Evolutionary conservation across 2,113 vertebrate species (phyloP).

Genomic region (Meles meles): DNA sequence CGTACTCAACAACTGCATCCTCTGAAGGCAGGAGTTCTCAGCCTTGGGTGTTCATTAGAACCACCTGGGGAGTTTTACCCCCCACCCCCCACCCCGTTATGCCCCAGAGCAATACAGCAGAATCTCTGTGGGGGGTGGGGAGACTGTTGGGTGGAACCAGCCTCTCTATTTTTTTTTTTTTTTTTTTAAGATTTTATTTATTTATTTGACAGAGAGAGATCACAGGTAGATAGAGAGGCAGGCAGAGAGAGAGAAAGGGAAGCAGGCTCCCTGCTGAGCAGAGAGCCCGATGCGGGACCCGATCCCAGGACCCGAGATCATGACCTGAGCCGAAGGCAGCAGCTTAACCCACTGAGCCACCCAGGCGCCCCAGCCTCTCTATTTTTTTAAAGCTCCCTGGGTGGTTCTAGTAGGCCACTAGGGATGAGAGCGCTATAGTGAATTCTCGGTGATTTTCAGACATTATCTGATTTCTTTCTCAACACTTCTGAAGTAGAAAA

Average conservation of each 20-base stretch:
- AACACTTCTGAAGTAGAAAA: background rate
- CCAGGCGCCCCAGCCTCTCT: too few species aligned
- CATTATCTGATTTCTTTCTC: background rate
- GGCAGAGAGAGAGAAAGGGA: too few species aligned
- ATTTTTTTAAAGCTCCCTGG: background rate
- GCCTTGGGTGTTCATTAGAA: background rate
- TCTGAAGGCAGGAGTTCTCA: background rate
- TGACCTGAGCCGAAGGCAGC: too few species aligned
- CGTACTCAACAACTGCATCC: background rate
- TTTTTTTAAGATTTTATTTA: too few species aligned
- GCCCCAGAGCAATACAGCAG: background rate
- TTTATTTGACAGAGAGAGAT: too few species aligned
- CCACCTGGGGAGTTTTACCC: background rate
- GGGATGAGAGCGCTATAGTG: background rate
- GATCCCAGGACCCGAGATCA: too few species aligned
- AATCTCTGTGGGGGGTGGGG: background rate
- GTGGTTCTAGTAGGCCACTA: background rate
- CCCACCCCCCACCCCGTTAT: fast-evolving
- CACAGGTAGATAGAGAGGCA: too few species aligned
- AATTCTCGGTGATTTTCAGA: conserved; percentile 8
- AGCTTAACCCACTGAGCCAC: too few species aligned
- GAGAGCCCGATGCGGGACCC: too few species aligned
- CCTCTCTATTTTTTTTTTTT: background rate
- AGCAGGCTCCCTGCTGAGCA: too few species aligned
- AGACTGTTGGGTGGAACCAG: background rate